Conservation (phyloP, 2,888 invertebrate genomes). For the Euclidia mi region DNA sequence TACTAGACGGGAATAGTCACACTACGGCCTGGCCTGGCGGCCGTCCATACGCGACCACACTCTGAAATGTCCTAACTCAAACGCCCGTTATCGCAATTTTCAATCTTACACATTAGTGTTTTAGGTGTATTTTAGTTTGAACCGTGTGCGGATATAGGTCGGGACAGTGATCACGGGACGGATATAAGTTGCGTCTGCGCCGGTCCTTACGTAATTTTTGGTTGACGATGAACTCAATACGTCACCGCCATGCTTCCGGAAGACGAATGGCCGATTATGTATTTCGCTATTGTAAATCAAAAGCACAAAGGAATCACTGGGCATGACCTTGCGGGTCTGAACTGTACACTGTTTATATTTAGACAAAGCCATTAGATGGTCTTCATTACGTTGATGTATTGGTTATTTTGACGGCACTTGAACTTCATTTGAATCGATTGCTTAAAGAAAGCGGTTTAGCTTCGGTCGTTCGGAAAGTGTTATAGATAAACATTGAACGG, state of each 20-base stretch:
- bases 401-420: slow-evolving; percentile 62
- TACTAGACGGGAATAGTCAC: slow-evolving; percentile 89
- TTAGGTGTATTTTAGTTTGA: slow-evolving; percentile 70
- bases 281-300: slow-evolving; percentile 70
- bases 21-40: slow-evolving; percentile 87
- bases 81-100: slow-evolving; percentile 67
- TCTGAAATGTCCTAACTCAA: slow-evolving; percentile 71
- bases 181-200: slow-evolving; percentile 85
- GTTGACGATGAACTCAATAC: slow-evolving; percentile 87
- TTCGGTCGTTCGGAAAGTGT: slow-evolving; percentile 37
- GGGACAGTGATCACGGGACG: slow-evolving; percentile 64
- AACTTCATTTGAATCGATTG: slow-evolving; percentile 48
- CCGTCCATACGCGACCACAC: slow-evolving; percentile 76
- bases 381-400: slow-evolving; percentile 61
- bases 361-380: slow-evolving; percentile 60
- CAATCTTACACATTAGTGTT: slow-evolving; percentile 69
- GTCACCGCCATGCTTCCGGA: slow-evolving; percentile 84
- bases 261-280: slow-evolving; percentile 74
- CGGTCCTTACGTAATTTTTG: slow-evolving; percentile 84
- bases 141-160: slow-evolving; percentile 63
- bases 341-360: slow-evolving; percentile 59
- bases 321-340: slow-evolving; percentile 66
- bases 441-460: slow-evolving; percentile 50
- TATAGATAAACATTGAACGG: slow-evolving; percentile 51
- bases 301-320: slow-evolving; percentile 66